Conservation (phyloP, 2,888 invertebrate species). For the Philonicus albiceps region DNA sequence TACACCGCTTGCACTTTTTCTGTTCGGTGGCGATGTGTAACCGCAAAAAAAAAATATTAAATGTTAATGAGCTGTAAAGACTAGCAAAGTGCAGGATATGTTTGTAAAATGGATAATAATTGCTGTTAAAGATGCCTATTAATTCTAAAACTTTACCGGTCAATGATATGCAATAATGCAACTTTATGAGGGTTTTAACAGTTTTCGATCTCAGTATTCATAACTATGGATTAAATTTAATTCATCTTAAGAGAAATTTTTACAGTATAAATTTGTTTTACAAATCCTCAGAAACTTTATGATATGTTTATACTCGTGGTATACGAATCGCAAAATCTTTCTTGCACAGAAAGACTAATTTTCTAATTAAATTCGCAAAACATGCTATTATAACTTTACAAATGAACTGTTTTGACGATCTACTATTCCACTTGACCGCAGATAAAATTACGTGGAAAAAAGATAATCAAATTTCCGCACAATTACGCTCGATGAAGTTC, state of each 20-base stretch:
- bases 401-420: neutral
- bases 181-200: neutral
- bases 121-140: neutral
- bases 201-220: neutral
- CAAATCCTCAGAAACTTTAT: neutral
- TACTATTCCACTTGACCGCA: neutral
- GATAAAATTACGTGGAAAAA: neutral
- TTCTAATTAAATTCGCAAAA: too few relatives aligned
- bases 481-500: neutral
- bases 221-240: neutral
- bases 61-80: slow-evolving; percentile 24
- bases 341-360: too few relatives aligned
- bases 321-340: too few relatives aligned
- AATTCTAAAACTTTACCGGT: neutral
- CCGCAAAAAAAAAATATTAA: neutral
- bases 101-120: neutral
- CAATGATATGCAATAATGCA: neutral
- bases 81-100: neutral
- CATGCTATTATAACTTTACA: too few relatives aligned
- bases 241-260: neutral
- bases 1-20: neutral
- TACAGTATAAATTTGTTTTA: neutral
- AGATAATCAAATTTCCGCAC: neutral
- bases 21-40: neutral
- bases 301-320: too few relatives aligned